These are phyloP conservation scores for Ptychoptera contaminata DNA, from an alignment of 2,888 invertebrate species.

Conservation along the genomic window DNA sequence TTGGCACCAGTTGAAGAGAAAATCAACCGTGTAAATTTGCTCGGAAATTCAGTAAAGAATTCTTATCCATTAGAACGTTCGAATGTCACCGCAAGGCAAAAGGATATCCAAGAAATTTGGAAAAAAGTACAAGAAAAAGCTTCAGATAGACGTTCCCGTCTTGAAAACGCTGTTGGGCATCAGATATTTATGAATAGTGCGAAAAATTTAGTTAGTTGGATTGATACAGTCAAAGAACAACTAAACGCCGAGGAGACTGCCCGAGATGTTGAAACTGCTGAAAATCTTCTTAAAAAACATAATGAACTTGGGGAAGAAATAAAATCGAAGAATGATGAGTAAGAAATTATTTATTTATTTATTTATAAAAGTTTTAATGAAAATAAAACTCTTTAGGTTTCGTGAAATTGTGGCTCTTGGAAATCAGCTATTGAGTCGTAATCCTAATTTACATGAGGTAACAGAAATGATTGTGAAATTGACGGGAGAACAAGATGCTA, in stretches of 20 bases:
- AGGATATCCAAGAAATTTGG: slow-evolving; percentile 79
- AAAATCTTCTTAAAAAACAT: slow-evolving; percentile 76
- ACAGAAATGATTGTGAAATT: slow-evolving; percentile 56
- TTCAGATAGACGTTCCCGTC: slow-evolving; percentile 58
- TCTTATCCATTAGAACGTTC: slow-evolving; percentile 82
- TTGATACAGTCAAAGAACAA: slow-evolving; percentile 61
- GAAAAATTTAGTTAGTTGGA: slow-evolving; percentile 68
- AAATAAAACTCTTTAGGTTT: slow-evolving; percentile 38
- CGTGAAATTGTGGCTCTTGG: slow-evolving; percentile 68
- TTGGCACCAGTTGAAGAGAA: slow-evolving; percentile 89
- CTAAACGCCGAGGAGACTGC: slow-evolving; percentile 65
- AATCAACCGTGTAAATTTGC: slow-evolving; percentile 68
- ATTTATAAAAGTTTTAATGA: slow-evolving; percentile 2
- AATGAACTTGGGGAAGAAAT: slow-evolving; percentile 84
- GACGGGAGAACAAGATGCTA: slow-evolving; percentile 56
- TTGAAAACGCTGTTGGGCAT: slow-evolving; percentile 90
- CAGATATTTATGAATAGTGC: slow-evolving; percentile 80
- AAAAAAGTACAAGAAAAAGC: slow-evolving; percentile 75
- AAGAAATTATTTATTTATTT: slow-evolving; percentile 20
- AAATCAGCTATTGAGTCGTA: slow-evolving; percentile 53
- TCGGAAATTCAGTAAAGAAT: slow-evolving; percentile 80
- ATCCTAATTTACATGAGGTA: slow-evolving; percentile 61
- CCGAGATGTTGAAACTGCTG: slow-evolving; percentile 84
- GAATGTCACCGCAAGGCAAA: slow-evolving; percentile 71
- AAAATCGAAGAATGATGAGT: slow-evolving; percentile 78